Base-by-base conservation (phyloP, 2,888 invertebrate species). In the Abscondita cerata region DNA sequence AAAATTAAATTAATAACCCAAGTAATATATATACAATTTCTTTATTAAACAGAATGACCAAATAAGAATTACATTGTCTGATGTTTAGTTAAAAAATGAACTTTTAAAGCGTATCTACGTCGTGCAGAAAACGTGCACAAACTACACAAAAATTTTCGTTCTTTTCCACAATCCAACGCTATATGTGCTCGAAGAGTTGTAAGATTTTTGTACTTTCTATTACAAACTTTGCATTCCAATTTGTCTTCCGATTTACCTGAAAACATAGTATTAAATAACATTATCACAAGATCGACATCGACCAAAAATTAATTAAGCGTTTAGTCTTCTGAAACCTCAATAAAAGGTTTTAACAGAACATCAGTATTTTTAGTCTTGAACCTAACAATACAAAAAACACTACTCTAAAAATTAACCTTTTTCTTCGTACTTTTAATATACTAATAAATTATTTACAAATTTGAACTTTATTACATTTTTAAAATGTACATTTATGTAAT, bases 91-190 rank as follows among this genome's bases (percentile, higher is more conserved):
- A 34, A 41, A 51, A 62, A 40, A 52, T 71, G 72, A 12, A 59
- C 48, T 56, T 71, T 71, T 16, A 71, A 53, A 44, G 67, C 67
- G 19, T 62, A 60, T 44, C 67, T 72, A 47, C 68, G 67, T 8
- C 67, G 66, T 16, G 63, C 70, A 36, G 47, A 59, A 46, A 56
- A 62, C n/a, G 53, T 25, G 51, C 72, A 72, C 5, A 60, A 44
- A 18, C 31, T 36, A 52, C 72, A 72, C n/a, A 44, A 54, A 47
- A 70, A 72, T 16, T n/a, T 25, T 13, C 44, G 3, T 15, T 25
- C 18, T 36, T 56, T 53, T 69, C 60, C 60, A 55, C 60, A 60
- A 31, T 55, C 60, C 18, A 41, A 34, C 1, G 25, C 33, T n/a
- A 55, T 34, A 20, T 61, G 61, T 8, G 41, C 46, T 11, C 38